Percentiles rank a stretch among this genome's conserved stretches.
These are phyloP conservation scores for Lamproptera curius DNA, from an alignment of 2,888 invertebrate genomes.

Conservation along the genomic window DNA sequence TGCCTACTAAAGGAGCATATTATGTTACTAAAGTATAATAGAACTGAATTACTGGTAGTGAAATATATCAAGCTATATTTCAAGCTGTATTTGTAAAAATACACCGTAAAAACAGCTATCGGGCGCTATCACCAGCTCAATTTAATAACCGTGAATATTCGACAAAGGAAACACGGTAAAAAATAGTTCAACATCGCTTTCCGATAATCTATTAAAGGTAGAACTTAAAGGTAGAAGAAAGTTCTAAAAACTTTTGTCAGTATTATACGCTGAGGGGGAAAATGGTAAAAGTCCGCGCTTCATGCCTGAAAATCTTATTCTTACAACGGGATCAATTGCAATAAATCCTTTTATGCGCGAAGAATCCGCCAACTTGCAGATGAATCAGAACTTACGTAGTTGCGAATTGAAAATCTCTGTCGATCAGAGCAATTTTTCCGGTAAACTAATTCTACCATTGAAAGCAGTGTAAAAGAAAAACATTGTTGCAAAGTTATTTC, in stretches of 20 bases:
- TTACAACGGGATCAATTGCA: constrained; percentile 10
- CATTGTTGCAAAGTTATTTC: no score
- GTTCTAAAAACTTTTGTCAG: constrained; percentile 1
- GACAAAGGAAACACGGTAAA: neutral
- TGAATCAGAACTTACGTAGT: constrained; percentile 10
- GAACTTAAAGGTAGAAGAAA: no score
- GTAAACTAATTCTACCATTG: neutral
- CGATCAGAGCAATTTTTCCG: constrained; percentile 3
- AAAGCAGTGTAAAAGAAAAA: neutral
- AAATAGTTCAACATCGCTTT: neutral
- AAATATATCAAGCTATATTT: no score
- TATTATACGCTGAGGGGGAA: constrained; percentile 6
- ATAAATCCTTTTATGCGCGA: constrained; percentile 12
- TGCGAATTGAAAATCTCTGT: constrained; percentile 3
- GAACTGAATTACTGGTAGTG: no score
- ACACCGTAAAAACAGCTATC: no score
- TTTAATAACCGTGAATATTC: no score
- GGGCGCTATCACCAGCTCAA: no score
- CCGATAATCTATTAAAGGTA: neutral
- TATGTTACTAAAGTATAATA: no score
- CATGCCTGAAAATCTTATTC: constrained; percentile 10
- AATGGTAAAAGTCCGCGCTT: constrained; percentile 3
- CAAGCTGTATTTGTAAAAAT: no score
- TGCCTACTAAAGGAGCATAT: no score
- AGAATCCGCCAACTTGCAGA: constrained; percentile 7